phyloP scores from a whole-genome alignment of 2,888 invertebrate genomes.

The Auanema freiburgensis region DNA sequence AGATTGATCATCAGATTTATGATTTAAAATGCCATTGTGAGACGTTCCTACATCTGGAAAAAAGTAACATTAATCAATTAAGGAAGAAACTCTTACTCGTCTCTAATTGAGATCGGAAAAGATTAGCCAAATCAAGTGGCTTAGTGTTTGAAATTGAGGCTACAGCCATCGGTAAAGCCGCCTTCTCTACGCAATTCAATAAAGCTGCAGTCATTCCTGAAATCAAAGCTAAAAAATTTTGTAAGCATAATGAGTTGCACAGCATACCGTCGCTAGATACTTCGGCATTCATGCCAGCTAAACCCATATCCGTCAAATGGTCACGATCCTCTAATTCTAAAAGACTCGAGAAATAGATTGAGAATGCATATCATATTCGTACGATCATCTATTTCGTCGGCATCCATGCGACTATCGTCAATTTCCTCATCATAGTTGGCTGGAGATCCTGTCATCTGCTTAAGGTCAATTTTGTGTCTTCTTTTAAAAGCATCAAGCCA shows the following conservation, averaged over 20 bases:
- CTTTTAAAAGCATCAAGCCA: constrained; percentile 52
- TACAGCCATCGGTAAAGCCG: constrained; percentile 1
- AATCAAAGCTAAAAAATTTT: background rate
- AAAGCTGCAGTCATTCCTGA: constrained; percentile 15
- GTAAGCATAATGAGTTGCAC: background rate
- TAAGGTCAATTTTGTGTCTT: constrained; percentile 45
- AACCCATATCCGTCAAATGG: constrained; percentile 11
- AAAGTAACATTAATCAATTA: background rate
- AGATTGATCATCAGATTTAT: no score
- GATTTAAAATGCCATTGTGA: constrained; percentile 1
- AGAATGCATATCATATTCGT: constrained; percentile 10
- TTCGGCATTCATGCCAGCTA: constrained; percentile 3
- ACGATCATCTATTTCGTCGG: constrained; percentile 25
- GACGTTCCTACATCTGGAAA: background rate
- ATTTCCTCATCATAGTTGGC: constrained; percentile 37
- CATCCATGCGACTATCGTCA: constrained; percentile 15
- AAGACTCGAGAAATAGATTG: constrained; percentile 1
- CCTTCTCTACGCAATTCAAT: constrained; percentile 12
- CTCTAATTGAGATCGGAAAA: constrained; percentile 4
- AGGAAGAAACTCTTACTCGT: background rate
- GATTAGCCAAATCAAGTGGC: constrained; percentile 14
- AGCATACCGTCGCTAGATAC: background rate
- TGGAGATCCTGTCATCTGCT: constrained; percentile 41
- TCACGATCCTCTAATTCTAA: constrained; percentile 10
- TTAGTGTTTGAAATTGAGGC: constrained; percentile 8